Conservation (phyloP, 2,113 vertebrate species). For the Xenopus tropicalis region UCB_Xtro_10.0 CM004447.2:34188501-34189000, state of each 20-base stretch:
- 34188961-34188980: too few species aligned
- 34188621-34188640: slow-evolving; percentile 23
- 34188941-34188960: neutral
- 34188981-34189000: too few species aligned
- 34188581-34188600: slow-evolving; percentile 20
- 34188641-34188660: slow-evolving; percentile 16
- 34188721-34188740: slow-evolving; percentile 16
- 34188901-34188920: neutral
- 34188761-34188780: slow-evolving; percentile 14
- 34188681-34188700: neutral
- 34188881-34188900: slow-evolving; percentile 7
- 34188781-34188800: neutral
- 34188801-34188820: slow-evolving; percentile 1
- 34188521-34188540: neutral
- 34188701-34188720: neutral
- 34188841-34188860: slow-evolving; percentile 19
- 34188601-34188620: slow-evolving; percentile 22
- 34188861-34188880: slow-evolving; percentile 4
- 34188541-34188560: slow-evolving; percentile 19
- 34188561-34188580: slow-evolving; percentile 10
- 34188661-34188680: slow-evolving; percentile 6
- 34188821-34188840: neutral
- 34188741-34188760: slow-evolving; percentile 11
- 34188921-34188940: neutral
- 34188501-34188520: slow-evolving; percentile 6